Base-by-base conservation (phyloP, 2,888 invertebrate species). In the Hydropsyche betteni region DNA sequence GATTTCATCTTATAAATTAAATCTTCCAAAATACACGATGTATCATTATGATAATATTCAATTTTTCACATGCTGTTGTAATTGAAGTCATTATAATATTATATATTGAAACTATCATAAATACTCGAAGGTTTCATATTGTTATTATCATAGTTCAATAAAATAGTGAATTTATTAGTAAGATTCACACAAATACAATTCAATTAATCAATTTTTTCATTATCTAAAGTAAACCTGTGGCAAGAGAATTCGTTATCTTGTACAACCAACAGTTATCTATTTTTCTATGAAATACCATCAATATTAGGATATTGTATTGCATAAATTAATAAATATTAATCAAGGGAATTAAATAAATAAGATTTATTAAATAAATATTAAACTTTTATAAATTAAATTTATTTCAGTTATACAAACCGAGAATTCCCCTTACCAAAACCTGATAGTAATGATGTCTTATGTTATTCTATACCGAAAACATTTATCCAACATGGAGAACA, bases 401-500 rank as follows among this genome's bases (percentile, higher is more conserved):
- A n/a, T 70, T 70, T 34, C 72, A 72, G 72, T 44, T 72, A 72
- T 51, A 38, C 34, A 3, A 52, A 58, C 6, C 16, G 72, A 58
- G 72, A 72, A 58, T 72, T 72, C 14, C 72, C 72, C 34, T n/a
- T 72, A n/a, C 72, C 72, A 6, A 64, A 74, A 33, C 34, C 72
- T 51, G 77, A 80, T 64, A 76, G 77, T 14, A 78, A 79, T 44
- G 24, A 72, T 64, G 80, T 77, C 36, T 76, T 76, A 5, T 81
- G 82, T n/a, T 82, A 83, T 79, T 81, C 82, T 74, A 80, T 83
- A 33, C 83, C 83, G 12, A 80, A 80, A 74, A 77, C 72, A 14
- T 83, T 82, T 78, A 79, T 79, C 69, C 81, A 81, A 74, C 78
- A 76, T 14, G 82, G 81, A 24, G 82, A 83, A 79, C 79, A 77